Conservation (phyloP, 2,888 invertebrate species). For the Sesia apiformis region DNA sequence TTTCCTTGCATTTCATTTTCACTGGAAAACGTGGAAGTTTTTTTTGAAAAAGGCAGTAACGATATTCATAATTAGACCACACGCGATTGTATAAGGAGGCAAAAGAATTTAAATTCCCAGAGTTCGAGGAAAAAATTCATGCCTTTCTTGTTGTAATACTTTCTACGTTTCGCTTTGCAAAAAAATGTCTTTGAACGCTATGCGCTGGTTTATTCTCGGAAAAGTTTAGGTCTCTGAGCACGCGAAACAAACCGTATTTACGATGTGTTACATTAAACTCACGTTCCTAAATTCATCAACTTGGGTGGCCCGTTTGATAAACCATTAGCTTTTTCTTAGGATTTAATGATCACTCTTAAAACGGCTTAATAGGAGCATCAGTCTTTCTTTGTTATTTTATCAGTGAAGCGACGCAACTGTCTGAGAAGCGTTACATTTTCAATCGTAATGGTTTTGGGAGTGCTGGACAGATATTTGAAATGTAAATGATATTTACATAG, state of each 20-base stretch:
- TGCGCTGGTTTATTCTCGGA: slow-evolving; percentile 55
- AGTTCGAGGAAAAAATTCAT: slow-evolving; percentile 63
- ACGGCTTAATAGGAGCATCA: slow-evolving; percentile 31
- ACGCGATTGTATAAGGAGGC: slow-evolving; percentile 60
- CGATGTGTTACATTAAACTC: slow-evolving; percentile 59
- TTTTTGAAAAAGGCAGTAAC: slow-evolving; percentile 20
- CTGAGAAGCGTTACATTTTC: neutral
- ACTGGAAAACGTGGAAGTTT: slow-evolving; percentile 31
- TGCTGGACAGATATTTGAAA: neutral
- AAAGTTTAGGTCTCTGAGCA: slow-evolving; percentile 37
- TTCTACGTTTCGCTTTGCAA: slow-evolving; percentile 54
- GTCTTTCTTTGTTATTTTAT: slow-evolving; percentile 44
- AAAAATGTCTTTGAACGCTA: slow-evolving; percentile 62
- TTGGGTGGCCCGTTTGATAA: slow-evolving; percentile 63
- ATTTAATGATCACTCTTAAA: slow-evolving; percentile 54
- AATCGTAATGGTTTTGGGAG: neutral
- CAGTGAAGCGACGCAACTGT: slow-evolving; percentile 10
- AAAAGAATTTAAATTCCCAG: slow-evolving; percentile 63
- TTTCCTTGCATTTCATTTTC: slow-evolving; percentile 41
- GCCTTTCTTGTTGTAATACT: slow-evolving; percentile 52
- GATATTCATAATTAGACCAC: slow-evolving; percentile 66
- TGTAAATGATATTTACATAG: too few species aligned
- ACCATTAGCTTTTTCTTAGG: slow-evolving; percentile 57
- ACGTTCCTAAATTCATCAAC: slow-evolving; percentile 53
- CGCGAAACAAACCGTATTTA: slow-evolving; percentile 49